Percentiles rank a stretch among this genome's conserved stretches.
Evolutionary conservation across 2,888 invertebrate species (phyloP).

Genomic region (Anthrax anthrax): DNA sequence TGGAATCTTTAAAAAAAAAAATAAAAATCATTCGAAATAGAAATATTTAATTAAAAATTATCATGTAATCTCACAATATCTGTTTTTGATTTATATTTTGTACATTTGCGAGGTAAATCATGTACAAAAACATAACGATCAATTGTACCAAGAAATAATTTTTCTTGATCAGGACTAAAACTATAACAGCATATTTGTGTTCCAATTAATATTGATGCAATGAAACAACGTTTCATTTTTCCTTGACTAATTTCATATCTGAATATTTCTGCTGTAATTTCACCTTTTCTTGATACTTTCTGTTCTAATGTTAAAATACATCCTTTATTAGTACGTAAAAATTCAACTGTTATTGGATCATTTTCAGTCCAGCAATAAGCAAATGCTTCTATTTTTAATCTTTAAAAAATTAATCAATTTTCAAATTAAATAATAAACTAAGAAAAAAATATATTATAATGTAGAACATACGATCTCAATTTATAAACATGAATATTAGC

Average conservation of each 20-base stretch:
- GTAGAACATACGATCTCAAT: conserved; percentile 45
- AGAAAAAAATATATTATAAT: conserved; percentile 7
- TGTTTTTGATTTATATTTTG: conserved; percentile 53
- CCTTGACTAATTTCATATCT: conserved; percentile 40
- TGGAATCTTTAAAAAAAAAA: conserved; percentile 39
- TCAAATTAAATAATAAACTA: conserved; percentile 1
- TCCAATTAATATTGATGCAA: conserved; percentile 54
- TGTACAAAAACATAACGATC: conserved; percentile 72
- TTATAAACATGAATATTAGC: conserved; percentile 77
- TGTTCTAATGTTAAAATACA: conserved; percentile 65
- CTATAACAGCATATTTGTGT: conserved; percentile 51
- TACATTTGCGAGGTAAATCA: conserved; percentile 59
- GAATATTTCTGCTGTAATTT: conserved; percentile 57
- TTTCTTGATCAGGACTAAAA: conserved; percentile 57
- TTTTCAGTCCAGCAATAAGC: conserved; percentile 77
- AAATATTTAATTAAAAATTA: background rate
- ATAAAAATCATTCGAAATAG: background rate
- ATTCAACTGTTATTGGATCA: conserved; percentile 69
- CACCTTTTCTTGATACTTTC: conserved; percentile 54
- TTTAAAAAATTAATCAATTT: conserved; percentile 21
- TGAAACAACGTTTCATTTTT: conserved; percentile 48
- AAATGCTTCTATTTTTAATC: conserved; percentile 55
- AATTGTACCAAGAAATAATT: conserved; percentile 66
- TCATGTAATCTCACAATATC: conserved; percentile 53
- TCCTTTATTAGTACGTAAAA: conserved; percentile 56